phyloP scores from a whole-genome alignment of 2,888 invertebrate species.

The Zootermopsis nevadensis region DNA sequence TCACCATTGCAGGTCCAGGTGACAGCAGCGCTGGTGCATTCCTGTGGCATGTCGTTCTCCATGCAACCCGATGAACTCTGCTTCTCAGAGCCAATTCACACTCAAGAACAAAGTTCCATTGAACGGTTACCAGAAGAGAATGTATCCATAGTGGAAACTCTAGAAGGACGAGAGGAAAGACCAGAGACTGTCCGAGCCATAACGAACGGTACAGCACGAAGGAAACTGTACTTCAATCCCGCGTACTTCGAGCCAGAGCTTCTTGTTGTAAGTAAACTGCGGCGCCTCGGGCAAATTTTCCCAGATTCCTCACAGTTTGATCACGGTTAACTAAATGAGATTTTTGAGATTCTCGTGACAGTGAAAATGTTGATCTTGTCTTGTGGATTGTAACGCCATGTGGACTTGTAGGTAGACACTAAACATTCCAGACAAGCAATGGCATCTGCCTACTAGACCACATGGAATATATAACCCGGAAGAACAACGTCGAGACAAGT shows the following conservation, averaged over 20 bases:
- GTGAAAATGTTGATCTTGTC: too few species aligned
- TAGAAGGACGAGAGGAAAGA: slow-evolving; percentile 73
- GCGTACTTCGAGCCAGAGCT: slow-evolving; percentile 91
- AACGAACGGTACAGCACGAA: slow-evolving; percentile 72
- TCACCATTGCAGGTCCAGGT: slow-evolving; percentile 64
- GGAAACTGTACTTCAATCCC: slow-evolving; percentile 89
- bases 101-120: slow-evolving; percentile 70
- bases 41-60: slow-evolving; percentile 58
- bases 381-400: too few species aligned
- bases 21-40: slow-evolving; percentile 81
- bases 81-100: slow-evolving; percentile 57
- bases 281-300: background rate
- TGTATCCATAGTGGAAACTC: slow-evolving; percentile 85
- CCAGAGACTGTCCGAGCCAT: slow-evolving; percentile 71
- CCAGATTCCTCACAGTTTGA: background rate
- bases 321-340: too few species aligned
- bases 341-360: too few species aligned
- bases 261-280: slow-evolving; percentile 72
- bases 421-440: too few species aligned
- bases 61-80: slow-evolving; percentile 22
- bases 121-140: slow-evolving; percentile 86
- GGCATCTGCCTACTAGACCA: too few species aligned
- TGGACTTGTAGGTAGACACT: too few species aligned
- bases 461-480: too few species aligned
- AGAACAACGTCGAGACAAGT: too few species aligned